phyloP scores from a whole-genome alignment of 2,888 invertebrate species.

The Ommatoiulus sabulosus region DNA sequence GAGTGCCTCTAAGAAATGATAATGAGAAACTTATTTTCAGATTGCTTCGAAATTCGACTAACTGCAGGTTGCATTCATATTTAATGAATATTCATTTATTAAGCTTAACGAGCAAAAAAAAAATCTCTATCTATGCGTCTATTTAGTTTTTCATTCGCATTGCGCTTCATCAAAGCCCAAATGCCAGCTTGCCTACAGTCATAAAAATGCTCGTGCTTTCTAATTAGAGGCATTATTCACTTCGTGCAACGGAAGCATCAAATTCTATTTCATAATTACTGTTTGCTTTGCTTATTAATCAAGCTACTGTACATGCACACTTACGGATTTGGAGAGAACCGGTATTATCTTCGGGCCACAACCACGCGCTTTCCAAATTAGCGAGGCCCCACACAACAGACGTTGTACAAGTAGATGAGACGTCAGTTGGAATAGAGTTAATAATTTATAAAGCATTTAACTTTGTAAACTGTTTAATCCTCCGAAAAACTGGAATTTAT shows the following conservation, averaged over 20 bases:
- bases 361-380: not conserved
- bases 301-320: constrained; percentile 20
- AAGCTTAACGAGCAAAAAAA: constrained; percentile 43
- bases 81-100: constrained; percentile 36
- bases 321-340: not conserved
- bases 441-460: not conserved
- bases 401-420: not conserved
- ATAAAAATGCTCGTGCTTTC: constrained; percentile 29
- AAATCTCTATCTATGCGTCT: not conserved
- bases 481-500: not conserved
- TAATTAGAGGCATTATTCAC: constrained; percentile 24
- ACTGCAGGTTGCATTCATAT: constrained; percentile 31
- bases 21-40: constrained; percentile 36
- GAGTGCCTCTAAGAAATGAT: constrained; percentile 26
- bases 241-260: constrained; percentile 6
- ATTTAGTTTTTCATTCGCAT: not conserved
- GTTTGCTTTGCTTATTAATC: constrained; percentile 36
- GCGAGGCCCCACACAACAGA: not conserved
- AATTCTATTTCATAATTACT: constrained; percentile 43
- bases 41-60: constrained; percentile 27
- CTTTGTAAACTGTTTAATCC: not conserved
- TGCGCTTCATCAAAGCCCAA: not conserved
- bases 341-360: not conserved
- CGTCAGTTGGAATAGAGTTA: not conserved
- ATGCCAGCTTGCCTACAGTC: constrained; percentile 14